Percentiles rank a stretch among this genome's conserved stretches.
phyloP scores from a whole-genome alignment of 1,140 invertebrate genomes.

The Panagrolaimus sp. region DNA sequence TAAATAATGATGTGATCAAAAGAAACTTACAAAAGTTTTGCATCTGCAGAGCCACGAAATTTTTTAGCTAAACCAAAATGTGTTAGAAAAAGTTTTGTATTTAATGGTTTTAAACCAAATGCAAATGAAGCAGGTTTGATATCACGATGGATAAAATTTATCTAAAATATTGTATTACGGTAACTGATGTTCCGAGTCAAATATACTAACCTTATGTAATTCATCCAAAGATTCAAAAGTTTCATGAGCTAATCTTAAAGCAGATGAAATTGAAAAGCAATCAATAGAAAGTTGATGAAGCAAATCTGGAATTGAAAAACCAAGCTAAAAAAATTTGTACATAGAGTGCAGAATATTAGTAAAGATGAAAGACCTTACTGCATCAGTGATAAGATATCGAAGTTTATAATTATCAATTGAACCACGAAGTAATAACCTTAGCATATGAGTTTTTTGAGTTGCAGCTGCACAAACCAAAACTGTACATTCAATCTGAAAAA shows the following conservation, averaged over 20 bases:
- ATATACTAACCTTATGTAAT: neutral
- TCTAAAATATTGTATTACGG: neutral
- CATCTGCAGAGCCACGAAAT: neutral
- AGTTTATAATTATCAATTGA: neutral
- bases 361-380: neutral
- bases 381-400: neutral
- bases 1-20: neutral
- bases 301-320: neutral
- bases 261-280: neutral
- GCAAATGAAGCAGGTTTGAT: slow-evolving; percentile 9
- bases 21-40: slow-evolving; percentile 9
- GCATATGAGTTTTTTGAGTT: neutral
- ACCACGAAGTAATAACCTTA: neutral
- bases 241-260: neutral
- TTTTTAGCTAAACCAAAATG: slow-evolving; percentile 14
- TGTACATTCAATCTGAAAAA: slow-evolving; percentile 12
- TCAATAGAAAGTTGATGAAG: neutral
- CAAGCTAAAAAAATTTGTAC: neutral
- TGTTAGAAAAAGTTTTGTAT: neutral
- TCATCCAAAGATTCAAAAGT: slow-evolving; percentile 5
- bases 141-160: slow-evolving; percentile 8
- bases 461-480: neutral
- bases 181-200: neutral
- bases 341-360: no score
- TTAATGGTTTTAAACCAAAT: neutral